phyloP scores from a whole-genome alignment of 2,888 invertebrate species.

The Cryptocephalus moraei region DNA sequence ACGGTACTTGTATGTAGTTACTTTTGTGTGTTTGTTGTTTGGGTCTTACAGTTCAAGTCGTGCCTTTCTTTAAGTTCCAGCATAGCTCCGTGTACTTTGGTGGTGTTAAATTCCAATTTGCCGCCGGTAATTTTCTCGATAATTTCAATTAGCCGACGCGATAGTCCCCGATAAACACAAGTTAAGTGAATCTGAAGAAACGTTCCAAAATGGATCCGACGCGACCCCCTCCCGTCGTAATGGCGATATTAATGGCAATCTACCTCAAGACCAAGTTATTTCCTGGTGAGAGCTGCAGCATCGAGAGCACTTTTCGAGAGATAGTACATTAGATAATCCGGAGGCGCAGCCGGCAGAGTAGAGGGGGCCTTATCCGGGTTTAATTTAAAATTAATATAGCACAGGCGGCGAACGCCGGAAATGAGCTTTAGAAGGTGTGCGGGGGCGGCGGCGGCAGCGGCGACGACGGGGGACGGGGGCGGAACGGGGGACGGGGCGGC shows the following conservation, averaged over 20 bases:
- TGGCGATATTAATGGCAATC: slow-evolving; percentile 35
- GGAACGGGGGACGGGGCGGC: slow-evolving; percentile 6
- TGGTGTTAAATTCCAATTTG: no score
- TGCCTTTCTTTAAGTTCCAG: no score
- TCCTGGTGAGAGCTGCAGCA: slow-evolving; percentile 25
- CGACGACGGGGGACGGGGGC: slow-evolving; percentile 12
- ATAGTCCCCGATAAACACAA: no score
- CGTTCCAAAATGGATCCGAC: no score
- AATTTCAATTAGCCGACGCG: no score
- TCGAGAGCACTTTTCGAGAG: slow-evolving; percentile 25
- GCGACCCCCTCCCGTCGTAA: slow-evolving; percentile 21
- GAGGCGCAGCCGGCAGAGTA: slow-evolving; percentile 21
- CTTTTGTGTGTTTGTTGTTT: no score
- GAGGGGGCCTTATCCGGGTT: slow-evolving; percentile 45
- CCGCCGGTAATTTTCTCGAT: no score
- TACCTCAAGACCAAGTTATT: slow-evolving; percentile 36
- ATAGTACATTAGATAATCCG: slow-evolving; percentile 35
- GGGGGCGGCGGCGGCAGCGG: slow-evolving; percentile 16
- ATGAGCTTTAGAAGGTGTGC: slow-evolving; percentile 51
- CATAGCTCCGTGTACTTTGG: no score
- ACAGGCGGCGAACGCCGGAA: slow-evolving; percentile 55
- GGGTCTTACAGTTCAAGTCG: no score
- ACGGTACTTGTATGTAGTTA: no score
- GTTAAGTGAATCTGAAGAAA: no score
- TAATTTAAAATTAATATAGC: slow-evolving; percentile 65